Conservation (phyloP, 2,888 invertebrate genomes). For the Drosophila differens region DNA sequence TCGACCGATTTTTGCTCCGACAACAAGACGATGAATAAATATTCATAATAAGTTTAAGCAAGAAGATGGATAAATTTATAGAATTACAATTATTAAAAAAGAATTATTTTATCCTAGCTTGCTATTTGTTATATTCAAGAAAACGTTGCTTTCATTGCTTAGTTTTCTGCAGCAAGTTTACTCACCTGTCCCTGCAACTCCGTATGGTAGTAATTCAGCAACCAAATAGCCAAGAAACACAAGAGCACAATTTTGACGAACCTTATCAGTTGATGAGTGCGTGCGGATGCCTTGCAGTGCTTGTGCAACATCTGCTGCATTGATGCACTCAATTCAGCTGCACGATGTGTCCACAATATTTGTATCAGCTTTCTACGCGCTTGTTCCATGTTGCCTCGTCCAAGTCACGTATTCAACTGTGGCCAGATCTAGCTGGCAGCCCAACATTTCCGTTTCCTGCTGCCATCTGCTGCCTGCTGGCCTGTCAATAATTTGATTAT, state of each 20-base stretch:
- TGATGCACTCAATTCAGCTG: constrained; percentile 8
- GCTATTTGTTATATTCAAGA: neutral
- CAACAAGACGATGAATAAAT: neutral
- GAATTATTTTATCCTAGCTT: neutral
- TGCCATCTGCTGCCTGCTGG: constrained; percentile 41
- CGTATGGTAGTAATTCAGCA: constrained; percentile 57
- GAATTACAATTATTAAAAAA: neutral
- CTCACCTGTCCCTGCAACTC: constrained; percentile 73
- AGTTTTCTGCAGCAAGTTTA: neutral
- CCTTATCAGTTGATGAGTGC: constrained; percentile 13
- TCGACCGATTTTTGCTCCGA: no score
- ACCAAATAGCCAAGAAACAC: constrained; percentile 28
- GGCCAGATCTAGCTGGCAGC: constrained; percentile 1
- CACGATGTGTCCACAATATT: constrained; percentile 52
- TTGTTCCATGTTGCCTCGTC: constrained; percentile 60
- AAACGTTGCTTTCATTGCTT: neutral
- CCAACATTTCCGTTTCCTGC: constrained; percentile 27
- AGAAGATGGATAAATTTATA: no score
- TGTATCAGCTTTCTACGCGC: constrained; percentile 47
- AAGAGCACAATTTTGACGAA: constrained; percentile 36
- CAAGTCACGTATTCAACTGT: constrained; percentile 49
- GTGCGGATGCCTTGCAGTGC: constrained; percentile 25
- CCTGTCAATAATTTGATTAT: constrained; percentile 82
- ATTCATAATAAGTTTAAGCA: neutral
- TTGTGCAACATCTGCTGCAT: constrained; percentile 32